These are phyloP conservation scores for Podilymbus podiceps DNA, from an alignment of 2,113 vertebrate genomes.

Conservation along the genomic window DNA sequence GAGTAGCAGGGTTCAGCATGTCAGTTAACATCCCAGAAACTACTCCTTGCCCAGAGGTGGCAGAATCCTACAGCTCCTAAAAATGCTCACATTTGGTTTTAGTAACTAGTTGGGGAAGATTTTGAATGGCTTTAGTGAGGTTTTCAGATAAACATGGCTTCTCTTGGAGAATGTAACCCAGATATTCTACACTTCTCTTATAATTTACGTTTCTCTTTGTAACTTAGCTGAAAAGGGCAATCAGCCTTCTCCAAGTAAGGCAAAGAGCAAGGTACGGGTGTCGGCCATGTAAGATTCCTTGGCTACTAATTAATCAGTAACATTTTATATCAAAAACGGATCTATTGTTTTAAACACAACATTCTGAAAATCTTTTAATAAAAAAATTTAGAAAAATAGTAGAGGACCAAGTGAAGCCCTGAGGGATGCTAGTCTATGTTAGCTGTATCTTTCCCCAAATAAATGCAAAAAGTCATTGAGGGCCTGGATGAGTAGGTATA, in stretches of 20 bases:
- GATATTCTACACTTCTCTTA: not conserved
- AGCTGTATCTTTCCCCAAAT: not conserved
- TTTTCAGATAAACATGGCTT: not conserved
- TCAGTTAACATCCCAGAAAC: not conserved
- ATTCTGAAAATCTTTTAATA: not conserved
- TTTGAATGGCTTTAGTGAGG: not conserved
- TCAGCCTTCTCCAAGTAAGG: not conserved
- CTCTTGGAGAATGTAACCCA: not conserved
- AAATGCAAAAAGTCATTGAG: not conserved
- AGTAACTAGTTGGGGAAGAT: too few relatives aligned
- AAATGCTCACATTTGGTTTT: not conserved
- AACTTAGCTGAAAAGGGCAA: accelerated
- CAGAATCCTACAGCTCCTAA: not conserved
- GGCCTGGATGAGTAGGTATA: not conserved
- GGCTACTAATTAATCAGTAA: not conserved
- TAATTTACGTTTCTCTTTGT: too few relatives aligned
- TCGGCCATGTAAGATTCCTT: not conserved
- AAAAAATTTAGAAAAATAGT: not conserved
- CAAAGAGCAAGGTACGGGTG: not conserved
- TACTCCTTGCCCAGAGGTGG: not conserved
- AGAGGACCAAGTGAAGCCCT: not conserved
- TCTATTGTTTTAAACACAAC: not conserved
- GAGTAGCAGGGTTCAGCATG: not conserved
- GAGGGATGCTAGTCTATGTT: not conserved
- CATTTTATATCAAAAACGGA: not conserved